These are phyloP conservation scores for Kryptolebias marmoratus DNA, from an alignment of 2,113 vertebrate species.

Conservation along the genomic window DNA sequence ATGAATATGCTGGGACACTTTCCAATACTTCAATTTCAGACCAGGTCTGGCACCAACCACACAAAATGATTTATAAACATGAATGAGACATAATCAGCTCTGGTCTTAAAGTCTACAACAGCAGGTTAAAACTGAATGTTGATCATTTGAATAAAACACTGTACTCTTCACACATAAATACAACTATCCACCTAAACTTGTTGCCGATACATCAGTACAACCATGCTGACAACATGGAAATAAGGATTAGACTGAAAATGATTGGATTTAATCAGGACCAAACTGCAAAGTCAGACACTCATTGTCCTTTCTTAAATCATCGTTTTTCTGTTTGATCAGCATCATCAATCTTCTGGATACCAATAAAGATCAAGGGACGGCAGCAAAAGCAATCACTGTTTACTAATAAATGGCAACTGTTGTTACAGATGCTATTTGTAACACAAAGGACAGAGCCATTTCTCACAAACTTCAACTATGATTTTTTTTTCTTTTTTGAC, in stretches of 20 bases:
- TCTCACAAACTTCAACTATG: slow-evolving; percentile 10
- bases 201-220: not conserved
- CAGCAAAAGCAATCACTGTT: slow-evolving; percentile 3
- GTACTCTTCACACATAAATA: not conserved
- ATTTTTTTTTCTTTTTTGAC: slow-evolving; percentile 8
- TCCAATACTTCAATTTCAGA: slow-evolving; percentile 42
- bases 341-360: slow-evolving; percentile 12
- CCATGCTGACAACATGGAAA: not conserved
- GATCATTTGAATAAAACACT: slow-evolving; percentile 1
- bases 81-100: slow-evolving; percentile 36
- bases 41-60: slow-evolving; percentile 17
- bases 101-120: not conserved
- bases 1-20: slow-evolving; percentile 52
- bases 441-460: not conserved
- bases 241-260: slow-evolving; percentile 1
- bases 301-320: slow-evolving; percentile 1
- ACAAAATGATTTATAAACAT: slow-evolving; percentile 44
- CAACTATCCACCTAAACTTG: not conserved
- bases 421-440: slow-evolving; percentile 14
- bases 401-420: slow-evolving; percentile 20
- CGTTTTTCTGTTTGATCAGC: slow-evolving; percentile 12
- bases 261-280: slow-evolving; percentile 14
- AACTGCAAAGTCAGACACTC: not conserved
- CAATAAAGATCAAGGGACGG: not conserved
- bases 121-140: slow-evolving; percentile 11